phyloP scores from a whole-genome alignment of 2,797 vertebrate genomes.

The Atherinosoma microstoma region DNA sequence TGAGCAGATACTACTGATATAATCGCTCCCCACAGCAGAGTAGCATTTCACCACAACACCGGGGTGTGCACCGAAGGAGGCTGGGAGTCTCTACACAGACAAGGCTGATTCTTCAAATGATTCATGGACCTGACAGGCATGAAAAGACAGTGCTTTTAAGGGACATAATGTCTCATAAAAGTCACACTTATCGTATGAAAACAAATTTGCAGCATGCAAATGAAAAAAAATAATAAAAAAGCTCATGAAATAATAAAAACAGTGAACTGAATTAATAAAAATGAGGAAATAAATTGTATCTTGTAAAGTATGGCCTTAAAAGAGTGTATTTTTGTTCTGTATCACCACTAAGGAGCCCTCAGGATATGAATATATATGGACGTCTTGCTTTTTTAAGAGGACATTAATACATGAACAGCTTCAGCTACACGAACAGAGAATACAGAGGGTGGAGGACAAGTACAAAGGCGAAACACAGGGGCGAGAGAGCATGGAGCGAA shows the following conservation, averaged over 20 bases:
- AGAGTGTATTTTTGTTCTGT: background rate
- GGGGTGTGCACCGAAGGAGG: background rate
- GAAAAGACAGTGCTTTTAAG: too few relatives aligned
- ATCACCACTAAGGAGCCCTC: background rate
- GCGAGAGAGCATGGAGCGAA: slow-evolving; percentile 27
- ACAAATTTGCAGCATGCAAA: background rate
- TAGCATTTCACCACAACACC: background rate
- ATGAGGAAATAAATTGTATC: background rate
- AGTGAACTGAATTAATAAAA: background rate
- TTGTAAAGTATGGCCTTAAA: background rate
- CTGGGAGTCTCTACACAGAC: too few relatives aligned
- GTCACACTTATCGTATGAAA: background rate
- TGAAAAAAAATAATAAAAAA: too few relatives aligned
- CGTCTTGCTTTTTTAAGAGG: background rate
- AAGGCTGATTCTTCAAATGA: too few relatives aligned
- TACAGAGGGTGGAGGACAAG: slow-evolving; percentile 29
- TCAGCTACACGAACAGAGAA: slow-evolving; percentile 12
- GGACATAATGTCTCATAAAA: too few relatives aligned
- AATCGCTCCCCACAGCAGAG: background rate
- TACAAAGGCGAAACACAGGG: slow-evolving; percentile 10
- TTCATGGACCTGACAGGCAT: too few relatives aligned
- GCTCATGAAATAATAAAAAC: background rate
- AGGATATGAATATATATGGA: background rate
- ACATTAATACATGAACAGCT: background rate
- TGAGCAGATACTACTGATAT: too few relatives aligned